Base-by-base conservation (phyloP, 1,140 invertebrate species). In the Aradophagus sp. region DNA sequence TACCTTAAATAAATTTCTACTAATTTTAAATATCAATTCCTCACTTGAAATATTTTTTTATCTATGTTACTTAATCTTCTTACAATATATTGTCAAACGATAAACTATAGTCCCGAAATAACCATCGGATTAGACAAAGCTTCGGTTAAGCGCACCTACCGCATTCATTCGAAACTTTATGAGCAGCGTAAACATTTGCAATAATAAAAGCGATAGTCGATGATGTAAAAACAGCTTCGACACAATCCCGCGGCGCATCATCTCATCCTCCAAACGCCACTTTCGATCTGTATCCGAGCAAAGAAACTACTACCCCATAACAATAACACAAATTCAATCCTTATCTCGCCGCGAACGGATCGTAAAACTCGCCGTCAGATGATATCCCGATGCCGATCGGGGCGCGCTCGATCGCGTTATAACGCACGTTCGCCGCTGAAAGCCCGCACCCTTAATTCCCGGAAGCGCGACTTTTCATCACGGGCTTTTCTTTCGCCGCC, bases 281-380 rank as follows among this genome's bases (percentile, higher is more conserved):
- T 34, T 61, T 41, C 12, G 15, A 45, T 41, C n/a, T 13, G 23
- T 48, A 45, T 58, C 23, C 38, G n/a, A n/a, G 6, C 23, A 15
- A 52, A 50, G 66, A 52, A 63, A 52, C 44, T 11, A 31, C 55
- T 10, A 32, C 27, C 10, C 36, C 42, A 69, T 69, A 69, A 69
- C 50, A 69, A 56, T 69, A 62, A 69, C 50, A 38, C 44, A 62
- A 69, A 62, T 56, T 44, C 50, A 56, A 69, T 62, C 66, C 56
- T 50, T 61, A 69, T 50, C 66, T 44, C 50, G 5, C 50, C 23
- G 5, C 6, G 29, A 45, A 6, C 31, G 38, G 52, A 19, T 39
- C 66, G 39, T 69, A 62, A 56, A 69, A 62, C 45, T 52, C 32
- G 17, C 29, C 13, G 44, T 56, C 58, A 56, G 65, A 69, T 69